Evolutionary conservation across 1,140 invertebrate species (phyloP).

Genomic region (Drosophila obscura): DNA sequence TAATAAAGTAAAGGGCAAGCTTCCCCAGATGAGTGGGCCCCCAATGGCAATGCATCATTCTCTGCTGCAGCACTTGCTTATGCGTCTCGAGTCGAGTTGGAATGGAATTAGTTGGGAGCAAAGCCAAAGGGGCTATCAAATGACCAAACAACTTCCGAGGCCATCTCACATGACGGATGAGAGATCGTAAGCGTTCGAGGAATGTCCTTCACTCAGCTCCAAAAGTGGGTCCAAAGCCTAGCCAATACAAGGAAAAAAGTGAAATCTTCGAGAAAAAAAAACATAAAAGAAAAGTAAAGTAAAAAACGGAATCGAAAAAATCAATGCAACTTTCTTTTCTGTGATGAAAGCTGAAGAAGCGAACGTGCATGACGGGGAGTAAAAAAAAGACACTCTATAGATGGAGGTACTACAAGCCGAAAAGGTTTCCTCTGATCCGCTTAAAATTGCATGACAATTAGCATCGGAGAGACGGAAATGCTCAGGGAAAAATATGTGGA

Average conservation of each 20-base stretch:
- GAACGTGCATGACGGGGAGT: constrained; percentile 40
- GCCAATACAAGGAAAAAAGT: constrained; percentile 15
- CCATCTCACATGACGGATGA: too few species aligned
- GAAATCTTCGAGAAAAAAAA: constrained; percentile 23
- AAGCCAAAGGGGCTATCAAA: too few species aligned
- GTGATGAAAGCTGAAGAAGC: constrained; percentile 36
- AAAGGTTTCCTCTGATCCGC: constrained; percentile 25
- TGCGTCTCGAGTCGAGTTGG: too few species aligned
- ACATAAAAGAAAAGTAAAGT: constrained; percentile 25
- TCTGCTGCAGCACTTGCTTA: too few species aligned
- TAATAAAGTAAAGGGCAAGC: too few species aligned
- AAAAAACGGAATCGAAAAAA: constrained; percentile 41
- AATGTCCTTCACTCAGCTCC: too few species aligned
- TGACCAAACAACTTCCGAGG: too few species aligned
- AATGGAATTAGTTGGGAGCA: too few species aligned
- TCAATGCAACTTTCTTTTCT: constrained; percentile 59
- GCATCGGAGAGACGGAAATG: constrained; percentile 29
- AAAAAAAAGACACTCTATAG: background rate
- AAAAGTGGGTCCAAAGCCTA: too few species aligned
- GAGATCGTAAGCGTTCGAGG: too few species aligned
- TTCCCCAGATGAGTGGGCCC: too few species aligned
- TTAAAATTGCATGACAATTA: constrained; percentile 40
- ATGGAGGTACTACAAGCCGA: constrained; percentile 14
- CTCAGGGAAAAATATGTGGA: constrained; percentile 6
- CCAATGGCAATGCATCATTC: too few species aligned